phyloP scores from a whole-genome alignment of 2,113 vertebrate species.

The Coracopsis vasa region DNA sequence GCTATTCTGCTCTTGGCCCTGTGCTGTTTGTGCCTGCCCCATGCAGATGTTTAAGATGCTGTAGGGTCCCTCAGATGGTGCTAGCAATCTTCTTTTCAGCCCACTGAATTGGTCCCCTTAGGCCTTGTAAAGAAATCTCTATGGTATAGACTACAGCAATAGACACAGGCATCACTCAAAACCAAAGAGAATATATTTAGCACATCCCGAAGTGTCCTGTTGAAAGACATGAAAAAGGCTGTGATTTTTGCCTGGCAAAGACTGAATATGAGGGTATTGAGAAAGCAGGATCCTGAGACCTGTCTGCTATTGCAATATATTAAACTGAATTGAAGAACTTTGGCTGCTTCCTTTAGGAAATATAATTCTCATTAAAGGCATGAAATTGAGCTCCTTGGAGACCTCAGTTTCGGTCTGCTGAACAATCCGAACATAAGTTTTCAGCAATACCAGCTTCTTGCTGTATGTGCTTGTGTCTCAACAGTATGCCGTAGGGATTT shows the following conservation, averaged over 20 bases:
- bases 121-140: neutral
- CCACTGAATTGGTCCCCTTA: neutral
- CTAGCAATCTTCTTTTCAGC: neutral
- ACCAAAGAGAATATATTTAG: neutral
- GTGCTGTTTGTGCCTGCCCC: neutral
- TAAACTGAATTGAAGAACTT: neutral
- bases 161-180: neutral
- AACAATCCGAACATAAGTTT: neutral
- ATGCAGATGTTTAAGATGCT: neutral
- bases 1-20: neutral
- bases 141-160: neutral
- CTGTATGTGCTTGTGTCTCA: neutral
- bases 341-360: conserved; percentile 36
- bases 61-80: neutral
- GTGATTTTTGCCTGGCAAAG: neutral
- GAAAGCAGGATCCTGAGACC: neutral
- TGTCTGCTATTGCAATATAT: neutral
- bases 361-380: conserved; percentile 18
- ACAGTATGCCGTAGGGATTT: neutral
- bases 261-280: neutral
- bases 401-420: neutral
- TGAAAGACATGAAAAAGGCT: neutral
- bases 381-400: conserved; percentile 19
- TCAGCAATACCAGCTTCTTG: neutral
- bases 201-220: neutral